Percentiles rank a stretch among this genome's conserved stretches.
Conservation (phyloP, 2,888 invertebrate species). For the Mythimna impura region DNA sequence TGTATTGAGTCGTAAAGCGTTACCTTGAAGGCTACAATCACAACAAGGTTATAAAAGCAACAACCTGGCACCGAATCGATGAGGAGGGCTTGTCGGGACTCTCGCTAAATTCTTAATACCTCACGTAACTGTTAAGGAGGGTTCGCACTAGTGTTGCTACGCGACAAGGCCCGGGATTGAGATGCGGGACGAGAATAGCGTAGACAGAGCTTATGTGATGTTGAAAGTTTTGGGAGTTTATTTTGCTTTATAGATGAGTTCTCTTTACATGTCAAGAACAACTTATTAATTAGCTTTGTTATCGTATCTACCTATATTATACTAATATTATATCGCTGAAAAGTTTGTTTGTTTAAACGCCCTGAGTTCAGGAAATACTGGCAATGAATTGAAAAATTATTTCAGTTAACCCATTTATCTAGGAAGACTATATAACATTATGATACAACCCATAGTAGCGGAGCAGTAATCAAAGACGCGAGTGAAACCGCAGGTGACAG, state of each 20-base stretch:
- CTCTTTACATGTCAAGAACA: no score
- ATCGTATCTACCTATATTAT: background rate
- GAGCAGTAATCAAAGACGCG: no score
- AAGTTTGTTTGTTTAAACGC: no score
- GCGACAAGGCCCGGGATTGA: slow-evolving; percentile 52
- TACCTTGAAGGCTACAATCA: slow-evolving; percentile 66
- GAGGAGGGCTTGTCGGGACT: slow-evolving; percentile 72
- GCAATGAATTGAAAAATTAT: no score
- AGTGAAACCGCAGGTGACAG: no score
- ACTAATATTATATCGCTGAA: no score
- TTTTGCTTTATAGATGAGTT: background rate
- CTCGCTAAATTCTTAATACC: slow-evolving; percentile 90
- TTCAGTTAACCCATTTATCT: no score
- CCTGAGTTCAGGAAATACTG: no score
- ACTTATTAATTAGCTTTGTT: no score
- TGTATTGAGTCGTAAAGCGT: slow-evolving; percentile 60
- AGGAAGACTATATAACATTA: no score
- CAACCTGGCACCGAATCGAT: slow-evolving; percentile 68
- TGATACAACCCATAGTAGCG: no score
- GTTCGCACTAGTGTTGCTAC: slow-evolving; percentile 73
- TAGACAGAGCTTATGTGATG: slow-evolving; percentile 16
- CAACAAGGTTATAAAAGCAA: slow-evolving; percentile 71
- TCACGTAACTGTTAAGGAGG: slow-evolving; percentile 88
- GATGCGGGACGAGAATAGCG: slow-evolving; percentile 60
- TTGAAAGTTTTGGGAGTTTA: slow-evolving; percentile 4